Base-by-base conservation (phyloP, 2,888 invertebrate species). In the Latheticus oryzae region DNA sequence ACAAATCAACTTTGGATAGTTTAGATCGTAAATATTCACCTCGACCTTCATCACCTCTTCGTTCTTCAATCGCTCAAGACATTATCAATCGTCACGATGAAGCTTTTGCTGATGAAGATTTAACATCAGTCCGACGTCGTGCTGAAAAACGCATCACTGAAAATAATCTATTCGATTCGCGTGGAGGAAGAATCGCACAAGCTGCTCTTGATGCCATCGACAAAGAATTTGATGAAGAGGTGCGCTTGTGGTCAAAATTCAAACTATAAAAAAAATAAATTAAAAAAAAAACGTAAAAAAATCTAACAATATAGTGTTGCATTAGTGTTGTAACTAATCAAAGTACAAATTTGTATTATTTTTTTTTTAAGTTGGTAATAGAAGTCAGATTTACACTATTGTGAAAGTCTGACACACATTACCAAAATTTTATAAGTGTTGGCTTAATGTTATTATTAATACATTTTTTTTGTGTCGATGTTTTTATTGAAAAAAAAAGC, bases 1-100 rank as follows among this genome's bases (percentile, higher is more conserved):
- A 93, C 82, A 87, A 87, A 67, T 86, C 90, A 5, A 87, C 90
- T 63, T 79, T 91, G 35, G 90, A 91, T 75, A 84, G 87, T 55
- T 78, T 91, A 64, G 90, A 91, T 75, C 85, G 87, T 64, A 91
- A 90, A 78, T 83, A 84, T 72, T 81, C 82, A 60, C 81, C 81
- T 47, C 79, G 83, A 54, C 81, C 83, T 4, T 60, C 75, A 71
- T 72, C 76, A 16, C 76, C 77, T 5, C 66, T 73, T 9, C 38
- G 54, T 26, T 57, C 71, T 1, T 64, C 68, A 1, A 32, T 73
- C 13, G 66, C 74, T 9, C 62, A 62, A 21, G 77, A 78, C 26
- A 61, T 79, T 11, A 67, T 76, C n/a, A 79, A 79, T 11, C 76
- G 78, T 17, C 79, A 79, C 60, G 75, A 77, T 16, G 72, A 75